phyloP scores from a whole-genome alignment of 1,140 invertebrate species.

The Tetramorium simillimum region DNA sequence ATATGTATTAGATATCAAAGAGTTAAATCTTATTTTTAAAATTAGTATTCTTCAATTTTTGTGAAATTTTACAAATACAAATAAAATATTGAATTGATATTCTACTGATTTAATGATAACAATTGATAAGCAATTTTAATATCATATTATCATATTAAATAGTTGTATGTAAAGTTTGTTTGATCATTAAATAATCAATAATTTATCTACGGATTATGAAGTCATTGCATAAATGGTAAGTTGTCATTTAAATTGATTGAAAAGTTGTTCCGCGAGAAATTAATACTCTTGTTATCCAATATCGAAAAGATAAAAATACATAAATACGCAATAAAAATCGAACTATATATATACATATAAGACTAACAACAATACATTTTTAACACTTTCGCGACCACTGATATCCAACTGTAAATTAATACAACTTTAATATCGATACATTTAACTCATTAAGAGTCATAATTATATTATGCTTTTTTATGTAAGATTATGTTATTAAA shows the following conservation, averaged over 20 bases:
- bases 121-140: slow-evolving; percentile 20
- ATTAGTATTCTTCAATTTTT: background rate
- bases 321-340: slow-evolving; percentile 43
- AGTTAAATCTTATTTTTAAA: slow-evolving; percentile 7
- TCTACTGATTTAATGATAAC: background rate
- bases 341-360: background rate
- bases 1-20: background rate
- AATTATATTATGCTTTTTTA: slow-evolving; percentile 7
- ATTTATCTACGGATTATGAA: slow-evolving; percentile 5
- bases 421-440: background rate
- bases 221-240: slow-evolving; percentile 21
- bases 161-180: slow-evolving; percentile 4
- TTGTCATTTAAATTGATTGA: slow-evolving; percentile 9
- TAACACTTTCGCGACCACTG: slow-evolving; percentile 52
- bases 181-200: slow-evolving; percentile 33
- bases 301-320: slow-evolving; percentile 26
- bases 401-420: slow-evolving; percentile 22
- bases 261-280: background rate
- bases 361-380: slow-evolving; percentile 14
- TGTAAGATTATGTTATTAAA: background rate
- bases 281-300: slow-evolving; percentile 30
- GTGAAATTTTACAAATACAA: background rate
- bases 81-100: slow-evolving; percentile 10
- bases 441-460: slow-evolving; percentile 39
- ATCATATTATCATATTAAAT: slow-evolving; percentile 25